Conservation (phyloP, 37 sponge, comb jelly and placozoan genomes). For the Chondrilla cf. caribensis region DNA sequence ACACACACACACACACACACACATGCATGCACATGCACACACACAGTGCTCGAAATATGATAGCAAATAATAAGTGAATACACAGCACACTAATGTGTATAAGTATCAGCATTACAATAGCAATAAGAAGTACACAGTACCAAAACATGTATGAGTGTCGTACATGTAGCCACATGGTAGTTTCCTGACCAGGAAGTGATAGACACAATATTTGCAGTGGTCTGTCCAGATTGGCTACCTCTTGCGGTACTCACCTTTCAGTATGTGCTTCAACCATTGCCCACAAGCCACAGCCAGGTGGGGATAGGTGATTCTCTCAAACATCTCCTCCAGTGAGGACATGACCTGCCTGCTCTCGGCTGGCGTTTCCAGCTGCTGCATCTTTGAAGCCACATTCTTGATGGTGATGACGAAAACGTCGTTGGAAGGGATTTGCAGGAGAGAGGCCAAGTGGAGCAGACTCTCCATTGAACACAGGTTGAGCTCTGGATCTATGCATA, state of each 20-base stretch:
- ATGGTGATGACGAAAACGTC: slow-evolving; percentile 28
- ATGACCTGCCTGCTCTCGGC: not conserved
- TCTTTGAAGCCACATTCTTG: slow-evolving; percentile 11
- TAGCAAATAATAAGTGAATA: too few species aligned
- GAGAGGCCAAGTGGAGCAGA: slow-evolving; percentile 22
- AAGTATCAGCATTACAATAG: too few species aligned
- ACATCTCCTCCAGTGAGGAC: slow-evolving; percentile 15
- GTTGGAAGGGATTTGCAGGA: slow-evolving; percentile 36
- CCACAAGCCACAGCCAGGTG: slow-evolving; percentile 9
- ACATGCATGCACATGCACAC: too few species aligned
- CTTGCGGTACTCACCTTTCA: not conserved
- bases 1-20: too few species aligned
- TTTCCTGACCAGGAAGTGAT: too few species aligned
- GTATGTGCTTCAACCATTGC: not conserved
- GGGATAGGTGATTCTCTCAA: slow-evolving; percentile 1
- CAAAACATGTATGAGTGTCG: too few species aligned
- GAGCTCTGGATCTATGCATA: slow-evolving; percentile 55
- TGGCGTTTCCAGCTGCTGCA: not conserved
- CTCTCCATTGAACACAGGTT: slow-evolving; percentile 12
- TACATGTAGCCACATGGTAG: too few species aligned
- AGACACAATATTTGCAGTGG: too few species aligned
- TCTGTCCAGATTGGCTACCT: too few species aligned
- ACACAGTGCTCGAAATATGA: too few species aligned
- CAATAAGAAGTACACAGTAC: too few species aligned
- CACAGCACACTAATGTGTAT: too few species aligned